Evolutionary conservation across 2,113 vertebrate species (phyloP).

Genomic region (Alligator sinensis): DNA sequence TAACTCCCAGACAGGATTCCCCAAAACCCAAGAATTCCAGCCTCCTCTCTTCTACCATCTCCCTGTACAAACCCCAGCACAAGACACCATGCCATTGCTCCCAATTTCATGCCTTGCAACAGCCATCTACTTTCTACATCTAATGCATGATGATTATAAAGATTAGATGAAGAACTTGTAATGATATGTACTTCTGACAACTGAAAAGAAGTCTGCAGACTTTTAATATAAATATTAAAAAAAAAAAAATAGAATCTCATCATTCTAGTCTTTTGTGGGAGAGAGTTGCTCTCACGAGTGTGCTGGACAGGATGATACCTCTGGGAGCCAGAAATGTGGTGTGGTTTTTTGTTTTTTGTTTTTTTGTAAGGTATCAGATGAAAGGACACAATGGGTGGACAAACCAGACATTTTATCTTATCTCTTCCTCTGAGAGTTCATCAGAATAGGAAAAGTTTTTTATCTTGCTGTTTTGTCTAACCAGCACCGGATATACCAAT

Average conservation of each 20-base stretch:
- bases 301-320: too few species aligned
- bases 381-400: not conserved
- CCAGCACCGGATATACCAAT: not conserved
- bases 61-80: not conserved
- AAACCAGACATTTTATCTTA: not conserved
- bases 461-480: not conserved
- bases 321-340: too few species aligned
- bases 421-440: not conserved
- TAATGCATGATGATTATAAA: too few species aligned
- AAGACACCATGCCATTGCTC: not conserved
- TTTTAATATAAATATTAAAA: too few species aligned
- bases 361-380: not conserved
- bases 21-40: fast-evolving
- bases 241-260: too few species aligned
- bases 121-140: too few species aligned
- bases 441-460: not conserved
- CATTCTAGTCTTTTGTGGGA: too few species aligned
- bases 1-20: not conserved
- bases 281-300: too few species aligned
- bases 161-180: not conserved
- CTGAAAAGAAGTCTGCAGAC: not conserved
- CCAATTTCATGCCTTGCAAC: too few species aligned
- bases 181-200: not conserved
- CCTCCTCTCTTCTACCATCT: not conserved
- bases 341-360: too few species aligned